phyloP scores from a whole-genome alignment of 1,140 invertebrate genomes.

The Druon quercuslanigerum region DNA sequence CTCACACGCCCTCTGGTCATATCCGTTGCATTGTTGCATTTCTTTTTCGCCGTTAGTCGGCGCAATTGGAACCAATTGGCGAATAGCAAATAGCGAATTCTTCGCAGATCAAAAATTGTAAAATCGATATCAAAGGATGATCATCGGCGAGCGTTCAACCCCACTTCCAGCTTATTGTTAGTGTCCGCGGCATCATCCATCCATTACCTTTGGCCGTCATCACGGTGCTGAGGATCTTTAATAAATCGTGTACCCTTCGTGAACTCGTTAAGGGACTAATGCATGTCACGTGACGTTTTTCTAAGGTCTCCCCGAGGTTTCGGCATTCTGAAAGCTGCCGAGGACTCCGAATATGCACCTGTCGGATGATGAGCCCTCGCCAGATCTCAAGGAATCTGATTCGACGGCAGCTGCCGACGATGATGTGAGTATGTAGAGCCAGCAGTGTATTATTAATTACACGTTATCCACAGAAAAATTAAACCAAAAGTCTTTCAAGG shows the following conservation, averaged over 20 bases:
- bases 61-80: neutral
- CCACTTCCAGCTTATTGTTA: neutral
- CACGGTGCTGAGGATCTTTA: neutral
- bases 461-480: neutral
- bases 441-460: neutral
- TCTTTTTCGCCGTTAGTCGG: conserved; percentile 31
- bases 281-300: conserved; percentile 61
- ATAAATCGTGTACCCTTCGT: neutral
- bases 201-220: neutral
- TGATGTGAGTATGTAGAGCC: conserved; percentile 53
- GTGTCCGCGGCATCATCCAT: neutral
- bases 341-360: conserved; percentile 54
- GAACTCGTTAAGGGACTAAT: conserved; percentile 50
- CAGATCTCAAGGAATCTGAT: conserved; percentile 34
- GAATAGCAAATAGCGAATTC: neutral
- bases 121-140: conserved; percentile 32
- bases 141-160: conserved; percentile 19
- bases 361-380: conserved; percentile 53
- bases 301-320: conserved; percentile 61
- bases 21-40: conserved; percentile 40
- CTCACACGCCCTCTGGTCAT: conserved; percentile 40
- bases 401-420: conserved; percentile 42
- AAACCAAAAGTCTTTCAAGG: neutral
- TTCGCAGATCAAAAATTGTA: conserved; percentile 1
- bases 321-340: conserved; percentile 42